Evolutionary conservation across 2,888 invertebrate species (phyloP).

Genomic region (Polyploca ridens): DNA sequence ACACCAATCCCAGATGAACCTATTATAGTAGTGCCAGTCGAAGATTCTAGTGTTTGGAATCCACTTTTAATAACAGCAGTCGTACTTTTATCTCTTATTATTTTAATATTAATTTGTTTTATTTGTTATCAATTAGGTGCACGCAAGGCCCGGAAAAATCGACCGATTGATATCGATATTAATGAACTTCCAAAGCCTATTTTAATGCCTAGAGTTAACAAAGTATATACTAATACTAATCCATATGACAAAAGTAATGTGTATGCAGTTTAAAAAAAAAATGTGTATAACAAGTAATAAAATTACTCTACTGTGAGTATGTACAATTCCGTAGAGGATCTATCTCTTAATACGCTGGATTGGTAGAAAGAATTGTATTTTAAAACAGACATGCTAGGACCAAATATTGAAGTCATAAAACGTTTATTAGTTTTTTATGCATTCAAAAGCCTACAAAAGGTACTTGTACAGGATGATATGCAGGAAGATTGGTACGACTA

Average conservation of each 20-base stretch:
- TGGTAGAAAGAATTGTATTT: no score
- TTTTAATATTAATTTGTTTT: conserved; percentile 27
- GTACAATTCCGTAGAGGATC: no score
- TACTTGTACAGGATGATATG: background rate
- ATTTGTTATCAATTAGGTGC: conserved; percentile 34
- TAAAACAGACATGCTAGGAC: background rate
- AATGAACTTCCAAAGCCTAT: conserved; percentile 39
- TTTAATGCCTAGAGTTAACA: conserved; percentile 46
- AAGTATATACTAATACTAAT: conserved; percentile 31
- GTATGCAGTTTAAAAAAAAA: conserved; percentile 18
- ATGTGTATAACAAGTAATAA: no score
- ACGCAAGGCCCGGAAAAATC: conserved; percentile 19
- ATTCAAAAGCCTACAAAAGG: background rate
- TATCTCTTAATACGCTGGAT: no score
- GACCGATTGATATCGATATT: conserved; percentile 29
- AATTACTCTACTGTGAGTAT: no score
- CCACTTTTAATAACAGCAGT: conserved; percentile 37
- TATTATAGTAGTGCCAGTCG: background rate
- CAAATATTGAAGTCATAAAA: background rate
- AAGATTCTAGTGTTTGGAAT: conserved; percentile 32
- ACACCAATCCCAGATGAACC: background rate
- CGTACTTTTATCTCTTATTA: conserved; percentile 28
- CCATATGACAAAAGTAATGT: conserved; percentile 21
- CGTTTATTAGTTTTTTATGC: background rate
- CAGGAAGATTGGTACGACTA: background rate